phyloP scores from a whole-genome alignment of 2,113 vertebrate species.

The Oryzias javanicus region DNA sequence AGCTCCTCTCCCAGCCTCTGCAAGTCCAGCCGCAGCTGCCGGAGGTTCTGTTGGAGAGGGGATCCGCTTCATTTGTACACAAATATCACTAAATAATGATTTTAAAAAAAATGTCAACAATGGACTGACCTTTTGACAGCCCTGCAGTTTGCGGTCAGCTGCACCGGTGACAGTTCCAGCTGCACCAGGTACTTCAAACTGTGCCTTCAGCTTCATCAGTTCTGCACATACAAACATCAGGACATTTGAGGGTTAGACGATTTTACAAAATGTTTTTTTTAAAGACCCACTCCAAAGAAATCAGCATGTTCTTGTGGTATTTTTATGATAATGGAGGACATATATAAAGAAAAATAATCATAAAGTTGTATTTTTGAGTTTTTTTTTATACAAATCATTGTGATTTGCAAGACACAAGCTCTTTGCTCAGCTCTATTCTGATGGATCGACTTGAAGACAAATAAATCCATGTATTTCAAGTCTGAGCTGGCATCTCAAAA shows the following conservation, averaged over 20 bases:
- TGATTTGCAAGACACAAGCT: too few species aligned
- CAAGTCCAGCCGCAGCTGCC: slow-evolving; percentile 83
- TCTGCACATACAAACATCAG: slow-evolving; percentile 71
- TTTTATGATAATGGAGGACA: too few species aligned
- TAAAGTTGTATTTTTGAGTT: too few species aligned
- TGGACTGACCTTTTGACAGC: slow-evolving; percentile 86
- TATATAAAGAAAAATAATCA: too few species aligned
- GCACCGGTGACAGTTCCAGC: slow-evolving; percentile 75
- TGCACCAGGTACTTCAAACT: slow-evolving; percentile 77
- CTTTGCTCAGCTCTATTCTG: too few species aligned
- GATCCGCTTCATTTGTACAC: background rate
- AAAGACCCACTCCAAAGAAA: too few species aligned
- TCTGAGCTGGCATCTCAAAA: too few species aligned
- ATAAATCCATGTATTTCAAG: too few species aligned
- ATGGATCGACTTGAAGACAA: too few species aligned
- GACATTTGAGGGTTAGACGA: background rate
- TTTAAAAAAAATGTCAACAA: background rate
- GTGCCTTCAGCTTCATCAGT: slow-evolving; percentile 79
- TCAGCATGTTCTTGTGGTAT: too few species aligned
- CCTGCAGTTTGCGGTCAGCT: slow-evolving; percentile 89
- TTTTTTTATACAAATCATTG: too few species aligned
- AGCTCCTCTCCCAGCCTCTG: slow-evolving; percentile 81
- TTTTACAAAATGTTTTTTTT: too few species aligned
- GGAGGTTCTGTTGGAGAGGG: slow-evolving; percentile 78
- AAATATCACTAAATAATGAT: background rate